Percentiles rank a stretch among this genome's conserved stretches.
Conservation (phyloP, 2,797 vertebrate species). For the Cheirogaleus major region DNA sequence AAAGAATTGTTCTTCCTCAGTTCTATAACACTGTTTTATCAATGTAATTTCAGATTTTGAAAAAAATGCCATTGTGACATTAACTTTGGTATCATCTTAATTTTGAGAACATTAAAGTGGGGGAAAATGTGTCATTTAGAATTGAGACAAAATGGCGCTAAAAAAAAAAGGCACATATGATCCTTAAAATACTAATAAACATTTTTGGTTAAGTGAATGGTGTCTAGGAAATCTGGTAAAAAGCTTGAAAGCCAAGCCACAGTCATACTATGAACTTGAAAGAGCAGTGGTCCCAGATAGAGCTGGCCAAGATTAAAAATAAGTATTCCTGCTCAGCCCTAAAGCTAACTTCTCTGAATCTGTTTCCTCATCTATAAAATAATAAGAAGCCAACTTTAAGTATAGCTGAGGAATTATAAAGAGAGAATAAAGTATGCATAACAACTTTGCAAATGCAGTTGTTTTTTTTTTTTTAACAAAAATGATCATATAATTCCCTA, state of each 20-base stretch:
- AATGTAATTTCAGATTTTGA: neutral
- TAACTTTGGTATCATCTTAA: neutral
- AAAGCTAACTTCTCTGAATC: neutral
- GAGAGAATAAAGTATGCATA: neutral
- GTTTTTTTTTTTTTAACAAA: neutral
- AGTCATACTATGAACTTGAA: neutral
- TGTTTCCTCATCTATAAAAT: neutral
- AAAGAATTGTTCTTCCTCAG: neutral
- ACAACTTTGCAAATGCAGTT: neutral
- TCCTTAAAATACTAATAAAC: slow-evolving; percentile 12
- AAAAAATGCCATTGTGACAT: neutral
- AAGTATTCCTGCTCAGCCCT: neutral
- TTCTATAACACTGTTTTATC: neutral
- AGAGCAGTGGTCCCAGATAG: neutral
- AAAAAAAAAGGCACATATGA: neutral
- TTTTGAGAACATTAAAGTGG: slow-evolving; percentile 4
- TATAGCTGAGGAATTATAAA: neutral
- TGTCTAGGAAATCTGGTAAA: neutral
- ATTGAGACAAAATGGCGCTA: neutral
- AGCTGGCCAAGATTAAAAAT: neutral
- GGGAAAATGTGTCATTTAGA: neutral
- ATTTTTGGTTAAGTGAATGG: neutral
- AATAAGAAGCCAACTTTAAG: neutral
- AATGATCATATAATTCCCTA: neutral
- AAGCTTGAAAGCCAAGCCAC: neutral